These are phyloP conservation scores for Parnassius orleans DNA, from an alignment of 2,888 invertebrate genomes.

Conservation along the genomic window DNA sequence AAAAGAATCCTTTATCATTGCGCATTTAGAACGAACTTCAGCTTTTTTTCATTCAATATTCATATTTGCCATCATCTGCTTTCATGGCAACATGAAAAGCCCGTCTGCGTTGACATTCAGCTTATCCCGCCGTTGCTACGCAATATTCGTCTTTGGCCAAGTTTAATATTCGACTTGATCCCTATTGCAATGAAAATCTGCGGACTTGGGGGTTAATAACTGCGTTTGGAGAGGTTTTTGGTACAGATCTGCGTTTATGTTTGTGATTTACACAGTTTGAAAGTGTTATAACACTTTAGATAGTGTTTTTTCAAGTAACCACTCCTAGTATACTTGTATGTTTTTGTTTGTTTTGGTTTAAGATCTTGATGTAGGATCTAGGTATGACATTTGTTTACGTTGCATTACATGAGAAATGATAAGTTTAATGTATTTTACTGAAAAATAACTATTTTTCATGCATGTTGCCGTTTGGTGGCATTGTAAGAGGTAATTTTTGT, in stretches of 20 bases:
- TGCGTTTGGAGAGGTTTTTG: slow-evolving; percentile 42
- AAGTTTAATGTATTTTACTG: no score
- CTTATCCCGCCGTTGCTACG: slow-evolving; percentile 56
- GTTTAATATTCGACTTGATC: slow-evolving; percentile 71
- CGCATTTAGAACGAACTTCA: slow-evolving; percentile 6
- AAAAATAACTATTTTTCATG: no score
- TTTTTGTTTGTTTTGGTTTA: background rate
- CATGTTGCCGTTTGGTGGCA: no score
- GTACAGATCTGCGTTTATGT: slow-evolving; percentile 27
- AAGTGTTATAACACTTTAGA: background rate
- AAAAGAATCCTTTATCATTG: slow-evolving; percentile 14
- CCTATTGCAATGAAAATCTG: slow-evolving; percentile 39
- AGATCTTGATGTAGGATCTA: background rate
- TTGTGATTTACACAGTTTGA: slow-evolving; percentile 7
- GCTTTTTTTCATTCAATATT: slow-evolving; percentile 13
- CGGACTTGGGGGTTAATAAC: slow-evolving; percentile 59
- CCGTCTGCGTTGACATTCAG: slow-evolving; percentile 53
- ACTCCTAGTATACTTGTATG: background rate
- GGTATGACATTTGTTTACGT: background rate
- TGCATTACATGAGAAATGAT: no score
- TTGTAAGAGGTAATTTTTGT: no score
- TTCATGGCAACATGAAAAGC: slow-evolving; percentile 29
- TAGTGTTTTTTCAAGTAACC: slow-evolving; percentile 2
- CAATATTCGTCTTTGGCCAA: slow-evolving; percentile 68
- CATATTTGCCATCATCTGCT: slow-evolving; percentile 19